Evolutionary conservation across 2,113 vertebrate genomes (phyloP).

Genomic region (Tor tambroides): DNA sequence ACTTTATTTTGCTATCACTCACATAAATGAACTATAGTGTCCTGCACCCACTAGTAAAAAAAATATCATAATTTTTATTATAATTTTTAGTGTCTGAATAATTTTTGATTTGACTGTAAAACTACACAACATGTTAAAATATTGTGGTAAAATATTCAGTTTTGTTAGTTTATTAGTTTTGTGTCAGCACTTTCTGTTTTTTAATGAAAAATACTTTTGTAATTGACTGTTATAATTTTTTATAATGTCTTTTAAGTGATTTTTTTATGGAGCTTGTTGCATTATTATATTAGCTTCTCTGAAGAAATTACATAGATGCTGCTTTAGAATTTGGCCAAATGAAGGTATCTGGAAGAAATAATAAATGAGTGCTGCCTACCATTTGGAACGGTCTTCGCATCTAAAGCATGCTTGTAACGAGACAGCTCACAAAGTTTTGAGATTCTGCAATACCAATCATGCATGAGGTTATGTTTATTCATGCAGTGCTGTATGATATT

Average conservation of each 20-base stretch:
- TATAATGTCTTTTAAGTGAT: neutral
- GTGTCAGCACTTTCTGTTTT: neutral
- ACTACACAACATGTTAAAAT: neutral
- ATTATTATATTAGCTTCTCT: neutral
- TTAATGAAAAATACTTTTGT: too few relatives aligned
- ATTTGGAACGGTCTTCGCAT: neutral
- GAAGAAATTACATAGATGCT: neutral
- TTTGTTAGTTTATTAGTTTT: neutral
- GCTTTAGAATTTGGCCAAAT: neutral
- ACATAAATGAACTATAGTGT: too few relatives aligned
- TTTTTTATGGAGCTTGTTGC: neutral
- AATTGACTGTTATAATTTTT: neutral
- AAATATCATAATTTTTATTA: too few relatives aligned
- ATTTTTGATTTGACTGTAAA: too few relatives aligned
- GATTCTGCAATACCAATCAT: conserved; percentile 16
- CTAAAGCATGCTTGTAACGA: neutral
- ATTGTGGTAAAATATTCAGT: neutral
- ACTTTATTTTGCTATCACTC: too few relatives aligned
- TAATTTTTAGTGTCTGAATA: too few relatives aligned
- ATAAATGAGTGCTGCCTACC: neutral
- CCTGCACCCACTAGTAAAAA: too few relatives aligned
- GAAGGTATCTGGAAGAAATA: neutral
- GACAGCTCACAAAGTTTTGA: neutral
- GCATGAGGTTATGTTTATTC: conserved; percentile 7
- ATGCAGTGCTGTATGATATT: conserved; percentile 4